phyloP scores from a whole-genome alignment of 2,113 vertebrate genomes.

The Aphelocoma coerulescens region DNA sequence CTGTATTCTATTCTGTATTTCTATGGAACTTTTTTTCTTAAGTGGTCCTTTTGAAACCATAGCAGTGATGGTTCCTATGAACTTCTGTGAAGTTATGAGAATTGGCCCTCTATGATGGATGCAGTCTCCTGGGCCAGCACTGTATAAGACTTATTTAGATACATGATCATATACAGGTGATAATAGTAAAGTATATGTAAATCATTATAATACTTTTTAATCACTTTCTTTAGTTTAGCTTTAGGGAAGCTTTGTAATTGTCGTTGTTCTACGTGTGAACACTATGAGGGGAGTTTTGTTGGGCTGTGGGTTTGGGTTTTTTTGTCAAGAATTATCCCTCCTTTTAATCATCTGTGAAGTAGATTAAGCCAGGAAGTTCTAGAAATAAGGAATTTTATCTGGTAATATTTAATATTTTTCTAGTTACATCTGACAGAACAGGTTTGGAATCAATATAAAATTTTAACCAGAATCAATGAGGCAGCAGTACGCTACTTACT shows the following conservation, averaged over 20 bases:
- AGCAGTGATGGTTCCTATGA: not conserved
- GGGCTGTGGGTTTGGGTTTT: rapidly evolving
- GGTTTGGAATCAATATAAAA: not conserved
- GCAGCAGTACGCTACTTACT: not conserved
- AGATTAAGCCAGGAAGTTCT: not conserved
- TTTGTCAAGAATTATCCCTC: not conserved
- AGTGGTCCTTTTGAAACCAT: not conserved
- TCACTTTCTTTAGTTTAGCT: not conserved
- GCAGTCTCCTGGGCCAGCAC: not conserved
- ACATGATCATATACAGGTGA: not conserved
- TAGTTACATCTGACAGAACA: not conserved
- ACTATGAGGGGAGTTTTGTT: not conserved
- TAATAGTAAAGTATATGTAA: not conserved
- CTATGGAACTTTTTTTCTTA: not conserved
- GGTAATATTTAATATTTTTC: not conserved
- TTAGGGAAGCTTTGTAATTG: not conserved
- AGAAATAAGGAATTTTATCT: not conserved
- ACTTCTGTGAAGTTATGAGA: not conserved
- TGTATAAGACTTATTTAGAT: not conserved
- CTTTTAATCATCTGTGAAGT: not conserved
- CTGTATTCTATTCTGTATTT: not conserved
- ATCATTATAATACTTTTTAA: not conserved
- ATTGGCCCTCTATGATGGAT: not conserved
- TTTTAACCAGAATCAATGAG: slow-evolving; percentile 18
- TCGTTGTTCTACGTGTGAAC: not conserved